These are phyloP conservation scores for Acleris sparsana DNA, from an alignment of 2,888 invertebrate genomes.

Conservation along the genomic window DNA sequence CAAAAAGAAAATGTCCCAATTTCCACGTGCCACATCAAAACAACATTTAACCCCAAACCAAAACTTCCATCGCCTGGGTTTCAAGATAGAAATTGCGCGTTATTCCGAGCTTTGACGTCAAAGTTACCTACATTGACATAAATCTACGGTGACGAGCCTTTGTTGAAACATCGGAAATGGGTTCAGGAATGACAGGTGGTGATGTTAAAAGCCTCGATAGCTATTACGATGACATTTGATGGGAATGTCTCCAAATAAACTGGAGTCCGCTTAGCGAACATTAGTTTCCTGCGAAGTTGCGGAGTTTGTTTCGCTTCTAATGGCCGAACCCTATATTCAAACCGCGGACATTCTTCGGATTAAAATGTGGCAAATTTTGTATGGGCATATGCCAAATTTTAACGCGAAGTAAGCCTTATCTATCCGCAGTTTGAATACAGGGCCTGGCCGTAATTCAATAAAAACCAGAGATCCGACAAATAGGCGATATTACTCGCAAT, in stretches of 20 bases:
- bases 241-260: background rate
- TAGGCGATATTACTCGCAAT: too few relatives aligned
- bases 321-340: too few relatives aligned
- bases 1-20: too few relatives aligned
- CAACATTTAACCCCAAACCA: background rate
- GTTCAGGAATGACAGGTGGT: conserved; percentile 28
- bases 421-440: too few relatives aligned
- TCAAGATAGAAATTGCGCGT: background rate
- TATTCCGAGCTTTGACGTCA: conserved; percentile 3
- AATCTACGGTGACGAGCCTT: conserved; percentile 17
- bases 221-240: background rate
- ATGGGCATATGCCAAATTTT: too few relatives aligned
- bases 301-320: too few relatives aligned
- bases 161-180: conserved; percentile 30
- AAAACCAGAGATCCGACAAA: too few relatives aligned
- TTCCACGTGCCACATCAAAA: too few relatives aligned
- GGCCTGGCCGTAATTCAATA: too few relatives aligned
- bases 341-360: too few relatives aligned
- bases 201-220: conserved; percentile 16
- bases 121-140: conserved; percentile 5
- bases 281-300: background rate
- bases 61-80: background rate
- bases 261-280: background rate
- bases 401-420: too few relatives aligned
- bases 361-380: too few relatives aligned